Conservation (phyloP, 1,140 invertebrate species). For the Pachyrhynchus sulphureomaculatus region DNA sequence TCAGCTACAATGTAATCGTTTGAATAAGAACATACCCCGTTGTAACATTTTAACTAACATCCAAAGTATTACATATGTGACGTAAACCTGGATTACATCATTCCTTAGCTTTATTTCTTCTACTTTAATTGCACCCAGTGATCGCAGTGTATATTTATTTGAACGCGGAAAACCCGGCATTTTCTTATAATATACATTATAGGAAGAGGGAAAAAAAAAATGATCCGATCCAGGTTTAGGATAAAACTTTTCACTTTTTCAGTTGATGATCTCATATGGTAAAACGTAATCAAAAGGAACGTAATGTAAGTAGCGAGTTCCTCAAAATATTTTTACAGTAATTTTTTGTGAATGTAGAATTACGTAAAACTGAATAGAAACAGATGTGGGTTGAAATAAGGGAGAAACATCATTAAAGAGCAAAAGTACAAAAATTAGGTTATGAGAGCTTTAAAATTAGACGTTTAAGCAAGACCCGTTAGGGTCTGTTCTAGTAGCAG, state of each 20-base stretch:
- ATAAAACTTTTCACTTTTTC: background rate
- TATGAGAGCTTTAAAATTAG: slow-evolving; percentile 13
- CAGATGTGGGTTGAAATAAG: background rate
- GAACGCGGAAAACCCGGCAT: too few relatives aligned
- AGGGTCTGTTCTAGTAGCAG: background rate
- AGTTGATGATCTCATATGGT: slow-evolving; percentile 42
- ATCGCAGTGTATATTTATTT: too few relatives aligned
- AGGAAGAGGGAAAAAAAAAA: background rate
- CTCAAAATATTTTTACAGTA: slow-evolving; percentile 45
- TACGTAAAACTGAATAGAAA: too few relatives aligned
- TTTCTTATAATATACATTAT: too few relatives aligned
- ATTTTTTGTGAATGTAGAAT: slow-evolving; percentile 27
- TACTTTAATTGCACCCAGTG: too few relatives aligned
- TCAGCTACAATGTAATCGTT: too few relatives aligned
- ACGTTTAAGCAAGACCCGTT: background rate
- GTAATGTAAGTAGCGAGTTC: slow-evolving; percentile 19
- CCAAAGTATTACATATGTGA: too few relatives aligned
- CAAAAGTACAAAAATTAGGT: slow-evolving; percentile 19
- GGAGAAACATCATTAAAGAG: background rate
- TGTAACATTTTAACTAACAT: too few relatives aligned
- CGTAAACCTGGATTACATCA: too few relatives aligned
- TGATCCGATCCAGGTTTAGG: background rate
- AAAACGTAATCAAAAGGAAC: slow-evolving; percentile 40
- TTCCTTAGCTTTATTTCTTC: too few relatives aligned
- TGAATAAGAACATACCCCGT: too few relatives aligned